Conservation (phyloP, 1,140 invertebrate genomes). For the Drosophila mayri region DNA sequence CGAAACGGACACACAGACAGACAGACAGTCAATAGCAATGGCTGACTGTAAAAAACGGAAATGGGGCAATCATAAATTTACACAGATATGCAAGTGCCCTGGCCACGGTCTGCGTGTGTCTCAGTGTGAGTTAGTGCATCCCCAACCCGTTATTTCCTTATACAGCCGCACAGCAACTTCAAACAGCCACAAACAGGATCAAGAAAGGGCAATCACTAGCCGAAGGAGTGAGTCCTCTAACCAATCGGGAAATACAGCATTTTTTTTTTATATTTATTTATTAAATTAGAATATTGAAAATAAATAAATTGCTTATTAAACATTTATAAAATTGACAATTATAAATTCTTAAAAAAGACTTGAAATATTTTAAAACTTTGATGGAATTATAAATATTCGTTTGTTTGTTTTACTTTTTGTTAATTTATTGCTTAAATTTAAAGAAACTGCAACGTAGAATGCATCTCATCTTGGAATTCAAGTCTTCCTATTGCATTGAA, state of each 20-base stretch:
- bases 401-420: neutral
- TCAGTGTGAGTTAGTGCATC: constrained; percentile 30
- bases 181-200: constrained; percentile 46
- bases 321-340: neutral
- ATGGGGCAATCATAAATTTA: constrained; percentile 84
- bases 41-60: constrained; percentile 80
- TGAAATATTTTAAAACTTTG: neutral
- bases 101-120: constrained; percentile 38
- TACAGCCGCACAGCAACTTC: constrained; percentile 24
- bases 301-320: neutral
- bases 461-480: neutral
- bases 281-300: neutral
- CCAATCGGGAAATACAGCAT: neutral
- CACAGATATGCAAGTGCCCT: constrained; percentile 81
- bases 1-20: neutral
- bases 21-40: constrained; percentile 74
- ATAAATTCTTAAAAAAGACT: neutral
- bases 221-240: neutral
- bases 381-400: neutral
- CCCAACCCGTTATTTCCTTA: constrained; percentile 16
- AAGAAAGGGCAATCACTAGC: neutral
- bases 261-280: neutral
- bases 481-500: constrained; percentile 2
- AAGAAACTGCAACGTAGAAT: neutral
- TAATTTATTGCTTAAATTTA: neutral